Base-by-base conservation (phyloP, 2,888 invertebrate genomes). In the Hydrotaea cyrtoneurina region DNA sequence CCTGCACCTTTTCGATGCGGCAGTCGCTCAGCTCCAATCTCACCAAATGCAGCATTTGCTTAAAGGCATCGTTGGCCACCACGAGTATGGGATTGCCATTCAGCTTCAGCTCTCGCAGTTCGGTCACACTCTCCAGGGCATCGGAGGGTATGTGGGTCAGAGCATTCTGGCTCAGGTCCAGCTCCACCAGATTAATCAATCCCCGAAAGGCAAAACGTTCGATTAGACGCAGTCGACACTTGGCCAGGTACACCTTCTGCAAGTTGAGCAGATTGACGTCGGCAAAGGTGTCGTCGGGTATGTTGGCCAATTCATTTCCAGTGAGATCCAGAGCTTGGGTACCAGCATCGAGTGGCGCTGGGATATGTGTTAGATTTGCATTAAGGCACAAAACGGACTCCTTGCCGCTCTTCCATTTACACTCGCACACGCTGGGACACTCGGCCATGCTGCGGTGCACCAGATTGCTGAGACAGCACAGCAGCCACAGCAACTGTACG, bases 361-460 rank as follows among this genome's bases (percentile, higher is more conserved):
- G 97, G 87, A 97, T 94, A 89, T 94, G 93, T 88, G 95, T 94
- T 88, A 97, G 94, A 90, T 96, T 96, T 83, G 96, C 96, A 91
- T 95, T 95, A 88, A 94, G 94, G 93, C 97, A 97, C 88, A 96
- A 93, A 80, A 96, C 97, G 72, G 96, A 96, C 93, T 97, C 96
- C 92, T 97, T 97, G 89, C 97, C 97, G 90, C 95, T 95, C 92
- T 96, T 96, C 97, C 97, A 97, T 93, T 96, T 96, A 94, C 97
- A 97, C 92, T 96, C 96, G 93, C 97, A 97, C 88, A 95, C 93
- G 86, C 94, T 94, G 75, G 96, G 96, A 91, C 96, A 96, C 88
- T 95, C 95, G 89, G 95, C 94, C 87, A 93, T 89, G 36, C 89
- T 86, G 66, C 87, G 87, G 84, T 88, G 88, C 11, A 88, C 88